A percentile compares a stretch with the other conserved stretches of the same genome.
Conservation (phyloP, 2,113 vertebrate species). For the Leuciscus idus region DNA sequence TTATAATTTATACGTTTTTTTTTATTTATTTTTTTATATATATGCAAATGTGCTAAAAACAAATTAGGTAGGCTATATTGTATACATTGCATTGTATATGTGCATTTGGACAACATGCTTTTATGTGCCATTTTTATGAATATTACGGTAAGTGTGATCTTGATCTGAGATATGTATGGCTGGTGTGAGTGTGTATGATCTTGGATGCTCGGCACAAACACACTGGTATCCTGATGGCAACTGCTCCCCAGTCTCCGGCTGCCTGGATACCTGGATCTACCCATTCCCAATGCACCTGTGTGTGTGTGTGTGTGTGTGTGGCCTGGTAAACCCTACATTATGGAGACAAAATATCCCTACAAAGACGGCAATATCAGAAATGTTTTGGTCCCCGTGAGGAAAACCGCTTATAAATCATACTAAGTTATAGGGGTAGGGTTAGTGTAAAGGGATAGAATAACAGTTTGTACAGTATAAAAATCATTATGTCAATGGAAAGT, state of each 20-base stretch:
- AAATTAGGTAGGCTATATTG: not conserved
- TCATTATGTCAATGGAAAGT: no score
- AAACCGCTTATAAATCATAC: no score
- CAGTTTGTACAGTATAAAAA: no score
- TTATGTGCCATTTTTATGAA: not conserved
- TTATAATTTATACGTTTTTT: no score
- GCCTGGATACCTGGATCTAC: slow-evolving; percentile 71
- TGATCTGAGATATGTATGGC: slow-evolving; percentile 44
- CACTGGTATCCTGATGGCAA: slow-evolving; percentile 64
- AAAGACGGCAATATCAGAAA: no score
- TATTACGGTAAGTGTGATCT: slow-evolving; percentile 42
- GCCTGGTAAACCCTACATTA: no score
- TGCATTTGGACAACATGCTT: not conserved
- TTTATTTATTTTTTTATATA: no score
- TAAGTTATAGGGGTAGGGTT: no score
- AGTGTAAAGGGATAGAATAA: no score
- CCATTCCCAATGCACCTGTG: slow-evolving; percentile 54
- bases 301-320: not conserved
- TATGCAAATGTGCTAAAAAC: no score
- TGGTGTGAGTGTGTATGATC: slow-evolving; percentile 53
- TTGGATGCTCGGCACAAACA: slow-evolving; percentile 61
- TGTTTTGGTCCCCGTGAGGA: no score
- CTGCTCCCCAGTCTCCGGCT: slow-evolving; percentile 65
- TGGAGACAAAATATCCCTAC: no score
- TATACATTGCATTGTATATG: slow-evolving; percentile 33